Conservation (phyloP, 2,113 vertebrate species). For the Sphaerodactylus townsendi region DNA sequence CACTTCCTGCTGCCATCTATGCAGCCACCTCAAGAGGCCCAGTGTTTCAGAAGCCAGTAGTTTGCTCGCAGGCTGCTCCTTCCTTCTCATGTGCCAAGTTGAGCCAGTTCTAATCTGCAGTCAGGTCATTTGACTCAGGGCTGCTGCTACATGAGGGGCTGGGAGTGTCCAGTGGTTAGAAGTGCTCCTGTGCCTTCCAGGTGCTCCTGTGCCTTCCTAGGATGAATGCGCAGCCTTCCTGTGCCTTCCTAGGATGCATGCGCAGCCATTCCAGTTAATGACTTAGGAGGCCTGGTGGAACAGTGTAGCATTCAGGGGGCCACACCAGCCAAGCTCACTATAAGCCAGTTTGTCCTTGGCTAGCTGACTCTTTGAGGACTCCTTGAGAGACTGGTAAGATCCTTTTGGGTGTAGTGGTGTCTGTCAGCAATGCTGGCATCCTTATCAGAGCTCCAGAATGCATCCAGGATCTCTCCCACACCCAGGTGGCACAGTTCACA, state of each 20-base stretch:
- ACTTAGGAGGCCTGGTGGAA: constrained; percentile 47
- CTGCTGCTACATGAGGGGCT: constrained; percentile 84
- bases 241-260: too few relatives aligned
- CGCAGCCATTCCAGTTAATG: constrained; percentile 79
- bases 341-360: constrained; percentile 62
- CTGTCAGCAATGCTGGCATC: rapidly evolving
- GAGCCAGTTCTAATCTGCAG: constrained; percentile 85
- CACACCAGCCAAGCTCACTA: constrained; percentile 64
- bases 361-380: constrained; percentile 63
- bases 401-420: constrained; percentile 36
- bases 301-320: constrained; percentile 65
- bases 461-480: constrained; percentile 78
- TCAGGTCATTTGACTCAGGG: constrained; percentile 79
- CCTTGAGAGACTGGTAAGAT: constrained; percentile 79
- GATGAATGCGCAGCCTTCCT: too few relatives aligned
- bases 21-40: neutral
- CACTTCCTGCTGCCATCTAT: neutral
- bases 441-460: constrained; percentile 61
- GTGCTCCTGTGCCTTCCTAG: constrained; percentile 85
- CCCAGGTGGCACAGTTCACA: constrained; percentile 86
- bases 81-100: constrained; percentile 87
- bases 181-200: constrained; percentile 86
- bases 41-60: constrained; percentile 54
- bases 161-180: constrained; percentile 47
- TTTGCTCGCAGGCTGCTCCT: constrained; percentile 70